These are phyloP conservation scores for Serripes groenlandicus DNA, from an alignment of 2,888 invertebrate species.

Conservation along the genomic window DNA sequence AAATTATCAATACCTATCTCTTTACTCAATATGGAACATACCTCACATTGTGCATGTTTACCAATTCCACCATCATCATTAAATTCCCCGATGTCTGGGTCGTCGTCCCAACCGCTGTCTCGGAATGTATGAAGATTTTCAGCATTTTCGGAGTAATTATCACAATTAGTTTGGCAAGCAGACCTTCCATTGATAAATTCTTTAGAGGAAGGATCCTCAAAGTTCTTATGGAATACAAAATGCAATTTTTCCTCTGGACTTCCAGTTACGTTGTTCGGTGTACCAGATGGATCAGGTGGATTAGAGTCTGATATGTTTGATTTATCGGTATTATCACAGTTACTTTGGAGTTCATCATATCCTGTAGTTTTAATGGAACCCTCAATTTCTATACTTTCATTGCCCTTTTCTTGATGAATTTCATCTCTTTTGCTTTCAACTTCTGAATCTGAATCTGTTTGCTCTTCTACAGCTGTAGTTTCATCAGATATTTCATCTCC, in stretches of 20 bases:
- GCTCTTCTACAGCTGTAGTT: neutral
- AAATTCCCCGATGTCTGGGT: neutral
- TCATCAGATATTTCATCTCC: neutral
- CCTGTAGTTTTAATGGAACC: constrained; percentile 6
- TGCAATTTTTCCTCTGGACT: neutral
- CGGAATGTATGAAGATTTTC: constrained; percentile 39
- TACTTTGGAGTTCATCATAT: neutral
- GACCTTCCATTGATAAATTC: neutral
- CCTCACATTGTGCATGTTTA: neutral
- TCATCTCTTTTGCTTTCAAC: neutral
- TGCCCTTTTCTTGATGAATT: neutral
- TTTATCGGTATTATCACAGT: constrained; percentile 13
- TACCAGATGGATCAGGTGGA: neutral
- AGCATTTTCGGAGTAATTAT: constrained; percentile 20
- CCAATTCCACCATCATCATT: constrained; percentile 4
- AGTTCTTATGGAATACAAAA: constrained; percentile 1
- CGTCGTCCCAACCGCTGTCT: constrained; percentile 6
- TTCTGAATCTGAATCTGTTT: neutral
- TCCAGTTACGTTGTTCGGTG: neutral
- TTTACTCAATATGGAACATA: neutral
- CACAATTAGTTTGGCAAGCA: constrained; percentile 28
- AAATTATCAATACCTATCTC: constrained; percentile 23
- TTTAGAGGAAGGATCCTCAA: constrained; percentile 21
- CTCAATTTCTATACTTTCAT: neutral
- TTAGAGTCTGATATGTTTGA: constrained; percentile 2